phyloP scores from a whole-genome alignment of 2,888 invertebrate species.

The Bellardia pandia region DNA sequence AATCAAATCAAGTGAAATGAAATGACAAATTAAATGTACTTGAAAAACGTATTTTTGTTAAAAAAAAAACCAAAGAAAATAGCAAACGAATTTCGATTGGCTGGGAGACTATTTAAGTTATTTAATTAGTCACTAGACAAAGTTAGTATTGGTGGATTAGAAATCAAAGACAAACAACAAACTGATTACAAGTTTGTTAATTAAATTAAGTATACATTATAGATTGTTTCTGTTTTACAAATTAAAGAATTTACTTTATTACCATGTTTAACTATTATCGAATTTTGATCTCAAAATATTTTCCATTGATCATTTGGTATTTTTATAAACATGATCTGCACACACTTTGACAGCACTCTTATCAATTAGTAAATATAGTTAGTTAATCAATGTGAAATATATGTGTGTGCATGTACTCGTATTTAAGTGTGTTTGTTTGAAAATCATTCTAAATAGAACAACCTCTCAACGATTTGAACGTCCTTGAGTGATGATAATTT shows the following conservation, averaged over 20 bases:
- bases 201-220: conserved; percentile 10
- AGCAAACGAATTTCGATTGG: conserved; percentile 54
- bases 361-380: conserved; percentile 10
- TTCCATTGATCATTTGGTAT: conserved; percentile 13
- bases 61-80: neutral
- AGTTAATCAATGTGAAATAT: conserved; percentile 6
- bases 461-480: neutral
- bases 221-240: neutral
- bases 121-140: conserved; percentile 36
- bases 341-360: neutral
- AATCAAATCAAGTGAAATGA: conserved; percentile 1
- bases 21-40: conserved; percentile 41
- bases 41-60: conserved; percentile 17
- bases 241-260: conserved; percentile 6
- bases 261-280: conserved; percentile 7
- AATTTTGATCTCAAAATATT: conserved; percentile 17
- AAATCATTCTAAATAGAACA: conserved; percentile 20
- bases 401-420: neutral
- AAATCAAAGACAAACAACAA: conserved; percentile 31
- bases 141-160: conserved; percentile 20
- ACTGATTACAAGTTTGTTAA: conserved; percentile 13
- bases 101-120: conserved; percentile 7
- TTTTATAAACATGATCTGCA: conserved; percentile 6
- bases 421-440: neutral
- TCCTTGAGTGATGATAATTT: conserved; percentile 35